Evolutionary conservation across 2,888 invertebrate genomes (phyloP), one percentile per base, ranked within the genome.

Genomic region (Sinelater perroti): DNA sequence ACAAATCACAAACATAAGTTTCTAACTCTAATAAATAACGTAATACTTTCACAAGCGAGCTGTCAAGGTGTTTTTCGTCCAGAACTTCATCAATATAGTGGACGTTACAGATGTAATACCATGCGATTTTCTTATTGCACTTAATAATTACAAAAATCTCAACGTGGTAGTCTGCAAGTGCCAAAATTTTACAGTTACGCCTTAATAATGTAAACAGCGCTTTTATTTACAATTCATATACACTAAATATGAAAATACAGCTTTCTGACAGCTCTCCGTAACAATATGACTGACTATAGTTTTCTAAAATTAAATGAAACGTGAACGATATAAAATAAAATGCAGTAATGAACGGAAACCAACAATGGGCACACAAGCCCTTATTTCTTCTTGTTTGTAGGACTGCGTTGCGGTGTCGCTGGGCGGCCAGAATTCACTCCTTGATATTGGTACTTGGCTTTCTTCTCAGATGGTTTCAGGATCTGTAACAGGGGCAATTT

Each of bases 391-490:
- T 85, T 85, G 76, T 82, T 84, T 62, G 87, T 86, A 36, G 80
- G 85, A 81, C 89, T 90, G 75, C 90, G 87, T 75, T 91, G 92
- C 68, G 92, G 91, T 73, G 93, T 92, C 67, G 90, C 87, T 66
- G 93, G 89, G 83, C 95, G 86, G 63, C 90, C 90, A 63, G 91
- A 90, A 80, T 91, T 91, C 80, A 91, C 87, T 70, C 92, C 92
- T 71, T 89, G 88, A 81, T 98, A 98, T 78, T 97, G 95, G 81
- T 97, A 98, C 82, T 99, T 98, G 69, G 98, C 97, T 83, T 99
- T 99, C 83, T 99, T 99, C 83, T 99, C 98, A 61, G 97, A 97
- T 73, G 98, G 98, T 81, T 99, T 98, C 80, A 99, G 82, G 73
- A 99, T 99, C 97, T 98, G 79, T 10, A 78, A 61, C 28, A 55